phyloP scores from a whole-genome alignment of 2,888 invertebrate species.

The Caenorhabditis sp. region DNA sequence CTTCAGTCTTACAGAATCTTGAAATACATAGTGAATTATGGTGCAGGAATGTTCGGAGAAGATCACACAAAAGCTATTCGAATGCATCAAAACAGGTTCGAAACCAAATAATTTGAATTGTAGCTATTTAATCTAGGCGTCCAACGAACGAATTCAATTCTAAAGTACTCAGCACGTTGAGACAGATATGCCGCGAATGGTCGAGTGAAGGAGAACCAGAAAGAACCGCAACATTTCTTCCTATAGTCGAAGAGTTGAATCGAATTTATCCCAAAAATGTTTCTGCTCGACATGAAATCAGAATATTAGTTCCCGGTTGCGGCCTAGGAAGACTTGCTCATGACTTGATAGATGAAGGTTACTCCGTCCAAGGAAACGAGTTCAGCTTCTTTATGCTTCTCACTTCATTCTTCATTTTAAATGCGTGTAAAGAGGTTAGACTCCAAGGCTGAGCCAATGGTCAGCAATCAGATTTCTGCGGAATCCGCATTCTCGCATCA shows the following conservation, averaged over 20 bases:
- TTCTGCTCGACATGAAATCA: constrained; percentile 81
- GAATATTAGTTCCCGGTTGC: constrained; percentile 94
- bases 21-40: constrained; percentile 47
- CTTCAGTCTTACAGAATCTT: constrained; percentile 52
- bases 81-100: constrained; percentile 59
- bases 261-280: constrained; percentile 83
- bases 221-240: constrained; percentile 85
- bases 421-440: constrained; percentile 84
- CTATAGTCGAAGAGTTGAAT: constrained; percentile 88
- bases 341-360: constrained; percentile 92
- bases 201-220: constrained; percentile 82
- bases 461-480: too few relatives aligned
- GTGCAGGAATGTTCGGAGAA: constrained; percentile 53
- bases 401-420: constrained; percentile 94
- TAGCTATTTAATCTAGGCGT: constrained; percentile 27
- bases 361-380: constrained; percentile 95
- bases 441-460: too few relatives aligned
- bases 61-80: constrained; percentile 45
- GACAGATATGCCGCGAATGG: constrained; percentile 98
- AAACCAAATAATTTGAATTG: not conserved
- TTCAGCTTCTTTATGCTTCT: constrained; percentile 97
- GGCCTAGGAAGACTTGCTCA: constrained; percentile 92
- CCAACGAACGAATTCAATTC: constrained; percentile 82
- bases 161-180: constrained; percentile 92
- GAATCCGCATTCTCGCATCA: too few relatives aligned